Conservation (phyloP, 1,140 invertebrate genomes). For the Drosophila sucinea region DNA sequence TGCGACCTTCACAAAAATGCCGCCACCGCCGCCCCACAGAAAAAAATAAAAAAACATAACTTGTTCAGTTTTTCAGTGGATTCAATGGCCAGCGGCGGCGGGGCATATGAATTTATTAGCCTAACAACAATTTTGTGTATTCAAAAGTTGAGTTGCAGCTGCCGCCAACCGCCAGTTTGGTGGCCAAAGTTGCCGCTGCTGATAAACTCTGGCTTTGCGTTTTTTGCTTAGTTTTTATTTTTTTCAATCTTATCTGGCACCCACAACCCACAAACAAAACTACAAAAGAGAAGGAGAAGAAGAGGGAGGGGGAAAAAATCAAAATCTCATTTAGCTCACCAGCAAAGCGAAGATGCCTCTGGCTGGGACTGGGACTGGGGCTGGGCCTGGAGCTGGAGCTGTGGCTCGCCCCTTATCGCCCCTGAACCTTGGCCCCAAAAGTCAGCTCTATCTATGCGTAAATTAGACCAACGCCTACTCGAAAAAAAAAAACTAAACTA, state of each 20-base stretch:
- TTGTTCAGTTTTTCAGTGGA: constrained; percentile 59
- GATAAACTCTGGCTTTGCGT: constrained; percentile 67
- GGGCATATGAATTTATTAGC: constrained; percentile 33
- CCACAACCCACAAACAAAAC: constrained; percentile 56
- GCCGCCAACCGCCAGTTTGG: constrained; percentile 30
- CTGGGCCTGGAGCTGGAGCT: too few species aligned
- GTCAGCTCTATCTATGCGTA: constrained; percentile 58
- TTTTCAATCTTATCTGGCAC: constrained; percentile 65
- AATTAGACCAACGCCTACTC: constrained; percentile 79
- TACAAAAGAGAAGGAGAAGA: background rate
- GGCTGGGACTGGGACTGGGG: background rate
- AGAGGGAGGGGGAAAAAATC: background rate
- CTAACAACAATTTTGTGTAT: constrained; percentile 51
- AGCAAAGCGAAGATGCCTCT: constrained; percentile 38
- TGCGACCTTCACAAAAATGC: constrained; percentile 81
- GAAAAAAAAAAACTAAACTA: constrained; percentile 34
- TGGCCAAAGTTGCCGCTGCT: constrained; percentile 40
- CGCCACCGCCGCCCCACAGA: constrained; percentile 33
- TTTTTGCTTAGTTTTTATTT: constrained; percentile 3
- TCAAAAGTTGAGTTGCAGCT: constrained; percentile 47
- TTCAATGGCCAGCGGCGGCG: constrained; percentile 31
- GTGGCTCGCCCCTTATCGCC: constrained; percentile 41
- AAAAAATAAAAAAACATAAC: constrained; percentile 47
- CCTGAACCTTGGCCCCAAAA: constrained; percentile 71
- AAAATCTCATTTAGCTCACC: constrained; percentile 14